A percentile compares a stretch with the other conserved stretches of the same genome.
Conservation (phyloP, 2,113 vertebrate species). For the Sebastes schlegelii region DNA sequence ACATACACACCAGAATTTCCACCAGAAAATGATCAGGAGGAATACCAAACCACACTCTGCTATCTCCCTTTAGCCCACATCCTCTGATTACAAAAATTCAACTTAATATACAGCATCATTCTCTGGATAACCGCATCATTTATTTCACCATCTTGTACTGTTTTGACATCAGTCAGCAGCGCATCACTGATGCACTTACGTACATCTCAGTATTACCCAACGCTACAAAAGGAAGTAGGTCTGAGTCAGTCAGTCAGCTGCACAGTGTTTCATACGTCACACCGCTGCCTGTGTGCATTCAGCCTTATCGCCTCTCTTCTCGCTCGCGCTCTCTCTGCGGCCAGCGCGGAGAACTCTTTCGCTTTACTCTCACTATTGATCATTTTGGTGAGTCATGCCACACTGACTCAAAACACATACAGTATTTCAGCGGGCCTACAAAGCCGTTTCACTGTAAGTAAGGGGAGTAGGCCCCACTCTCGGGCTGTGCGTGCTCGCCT, state of each 20-base stretch:
- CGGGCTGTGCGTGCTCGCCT: too few relatives aligned
- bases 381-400: slow-evolving; percentile 70
- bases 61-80: slow-evolving; percentile 26
- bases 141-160: slow-evolving; percentile 44
- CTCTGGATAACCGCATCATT: slow-evolving; percentile 1
- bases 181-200: slow-evolving; percentile 45
- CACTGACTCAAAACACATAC: slow-evolving; percentile 63
- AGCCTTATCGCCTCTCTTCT: slow-evolving; percentile 61
- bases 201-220: slow-evolving; percentile 61
- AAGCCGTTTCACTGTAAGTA: neutral
- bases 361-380: slow-evolving; percentile 73
- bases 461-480: too few relatives aligned
- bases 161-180: slow-evolving; percentile 64
- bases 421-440: slow-evolving; percentile 27
- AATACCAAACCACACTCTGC: slow-evolving; percentile 21
- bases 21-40: slow-evolving; percentile 67
- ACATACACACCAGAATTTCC: slow-evolving; percentile 63
- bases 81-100: slow-evolving; percentile 10
- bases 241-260: slow-evolving; percentile 76
- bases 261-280: slow-evolving; percentile 66
- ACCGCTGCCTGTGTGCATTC: slow-evolving; percentile 59
- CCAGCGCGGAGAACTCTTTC: slow-evolving; percentile 1
- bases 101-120: neutral
- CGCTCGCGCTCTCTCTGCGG: slow-evolving; percentile 28
- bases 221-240: slow-evolving; percentile 69